These are phyloP conservation scores for Microtus agrestis DNA, from an alignment of 2,797 vertebrate species.

Conservation along the genomic window DNA sequence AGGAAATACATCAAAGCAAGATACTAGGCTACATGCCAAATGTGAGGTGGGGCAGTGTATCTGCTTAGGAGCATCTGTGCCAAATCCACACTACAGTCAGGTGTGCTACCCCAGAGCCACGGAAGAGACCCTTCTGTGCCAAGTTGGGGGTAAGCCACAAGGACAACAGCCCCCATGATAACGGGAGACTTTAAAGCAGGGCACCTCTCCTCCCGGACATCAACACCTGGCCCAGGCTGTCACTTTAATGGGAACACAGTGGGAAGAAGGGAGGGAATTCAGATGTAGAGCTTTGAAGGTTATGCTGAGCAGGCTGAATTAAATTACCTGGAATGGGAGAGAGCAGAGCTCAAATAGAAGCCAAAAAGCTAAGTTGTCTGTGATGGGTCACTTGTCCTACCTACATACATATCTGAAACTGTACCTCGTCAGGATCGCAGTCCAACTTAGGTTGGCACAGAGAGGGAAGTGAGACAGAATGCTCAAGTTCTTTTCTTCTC, in stretches of 20 bases:
- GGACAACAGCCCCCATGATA: neutral
- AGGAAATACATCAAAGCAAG: conserved; percentile 4
- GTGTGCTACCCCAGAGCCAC: neutral
- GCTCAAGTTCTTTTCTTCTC: neutral
- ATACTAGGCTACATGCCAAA: neutral
- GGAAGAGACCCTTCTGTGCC: neutral
- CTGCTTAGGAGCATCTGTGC: neutral
- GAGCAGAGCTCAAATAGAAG: neutral
- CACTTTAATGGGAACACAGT: neutral
- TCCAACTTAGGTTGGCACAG: accelerated
- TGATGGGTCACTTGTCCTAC: accelerated
- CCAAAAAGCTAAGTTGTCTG: neutral
- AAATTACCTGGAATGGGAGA: neutral
- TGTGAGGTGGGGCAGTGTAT: neutral
- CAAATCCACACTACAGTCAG: neutral
- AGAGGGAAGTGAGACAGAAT: neutral
- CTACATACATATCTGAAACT: neutral
- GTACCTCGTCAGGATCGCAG: accelerated
- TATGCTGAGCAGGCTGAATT: neutral
- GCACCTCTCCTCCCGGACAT: neutral
- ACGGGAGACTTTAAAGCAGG: neutral
- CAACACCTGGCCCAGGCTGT: neutral
- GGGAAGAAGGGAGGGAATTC: neutral
- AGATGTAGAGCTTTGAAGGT: neutral
- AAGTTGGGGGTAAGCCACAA: neutral